Base-by-base conservation (phyloP, 2,888 invertebrate genomes). In the Chrysomela aeneicollis region DNA sequence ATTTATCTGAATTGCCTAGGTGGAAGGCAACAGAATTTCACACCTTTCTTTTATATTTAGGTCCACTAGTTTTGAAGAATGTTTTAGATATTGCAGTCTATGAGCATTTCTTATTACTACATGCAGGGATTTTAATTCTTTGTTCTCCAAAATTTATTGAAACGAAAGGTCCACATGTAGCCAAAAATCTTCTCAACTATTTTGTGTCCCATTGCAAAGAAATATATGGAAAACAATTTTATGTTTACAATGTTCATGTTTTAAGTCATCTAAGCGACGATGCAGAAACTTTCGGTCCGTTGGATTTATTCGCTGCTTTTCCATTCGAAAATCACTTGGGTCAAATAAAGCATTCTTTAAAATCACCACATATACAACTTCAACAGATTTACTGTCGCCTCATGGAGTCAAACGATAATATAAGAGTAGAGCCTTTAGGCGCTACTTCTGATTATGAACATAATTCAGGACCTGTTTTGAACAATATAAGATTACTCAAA, bases 21-120 rank as follows among this genome's bases (percentile, higher is more conserved):
- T 69, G 69, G 67, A 71, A 69, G 54, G 73, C 70, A 42, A 71
- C 71, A 19, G 73, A 74, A 63, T 71, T 71, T 63, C 49, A 71
- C 8, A 61, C 55, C 35, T 67, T 72, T 67, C 55, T 71, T 22
- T 49, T 71, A 26, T 70, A 70, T 64, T 32, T 69, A n/a, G 73
- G 71, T 32, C 68, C 71, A n/a, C 42, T 69, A 46, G 66, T 68
- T 53, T 50, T 71, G 35, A 61, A 66, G 50, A 46, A 69, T 32
- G 21, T 59, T 46, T 35, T 59, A 19, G 59, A 59, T 51, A 26
- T 26, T 22, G 51, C 2, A 51, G 26, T 51, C 22, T 51, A 51
- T 30, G 59, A 64, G 30, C 26, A 59, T 32, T 21, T 54, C 15
- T 54, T 54, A 54, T 35, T 54, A 18, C 21, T 54, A 8, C 35